Evolutionary conservation across 2,113 vertebrate species (phyloP).

Genomic region (Mesembrinibis cayennensis): DNA sequence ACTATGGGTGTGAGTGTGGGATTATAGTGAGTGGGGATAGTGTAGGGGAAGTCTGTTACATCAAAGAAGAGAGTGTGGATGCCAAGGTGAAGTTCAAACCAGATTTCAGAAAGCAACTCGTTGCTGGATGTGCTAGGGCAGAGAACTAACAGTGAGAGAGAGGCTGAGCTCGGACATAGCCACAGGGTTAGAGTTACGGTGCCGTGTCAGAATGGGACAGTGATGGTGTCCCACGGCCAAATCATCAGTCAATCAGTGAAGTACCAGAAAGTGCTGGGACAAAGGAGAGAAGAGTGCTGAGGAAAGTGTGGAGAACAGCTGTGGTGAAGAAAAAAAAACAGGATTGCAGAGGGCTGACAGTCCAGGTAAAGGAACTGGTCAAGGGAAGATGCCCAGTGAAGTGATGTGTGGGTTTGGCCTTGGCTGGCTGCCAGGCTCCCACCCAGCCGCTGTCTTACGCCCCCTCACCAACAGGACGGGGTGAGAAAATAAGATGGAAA

Average conservation of each 20-base stretch:
- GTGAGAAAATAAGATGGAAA: background rate
- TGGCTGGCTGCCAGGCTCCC: background rate
- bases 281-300: background rate
- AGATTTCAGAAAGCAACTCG: background rate
- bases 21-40: background rate
- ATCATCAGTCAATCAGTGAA: background rate
- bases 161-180: background rate
- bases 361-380: background rate
- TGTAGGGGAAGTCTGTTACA: background rate
- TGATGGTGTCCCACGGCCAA: background rate
- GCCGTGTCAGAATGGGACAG: background rate
- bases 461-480: background rate
- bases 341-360: background rate
- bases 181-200: background rate
- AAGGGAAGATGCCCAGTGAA: background rate
- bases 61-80: background rate
- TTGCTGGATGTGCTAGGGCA: background rate
- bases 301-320: background rate
- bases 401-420: background rate
- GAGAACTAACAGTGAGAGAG: background rate
- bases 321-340: background rate
- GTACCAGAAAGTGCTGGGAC: background rate
- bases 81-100: background rate
- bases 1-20: background rate
- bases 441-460: background rate